Conservation (phyloP, 2,113 vertebrate species). For the Takifugu flavidus region DNA sequence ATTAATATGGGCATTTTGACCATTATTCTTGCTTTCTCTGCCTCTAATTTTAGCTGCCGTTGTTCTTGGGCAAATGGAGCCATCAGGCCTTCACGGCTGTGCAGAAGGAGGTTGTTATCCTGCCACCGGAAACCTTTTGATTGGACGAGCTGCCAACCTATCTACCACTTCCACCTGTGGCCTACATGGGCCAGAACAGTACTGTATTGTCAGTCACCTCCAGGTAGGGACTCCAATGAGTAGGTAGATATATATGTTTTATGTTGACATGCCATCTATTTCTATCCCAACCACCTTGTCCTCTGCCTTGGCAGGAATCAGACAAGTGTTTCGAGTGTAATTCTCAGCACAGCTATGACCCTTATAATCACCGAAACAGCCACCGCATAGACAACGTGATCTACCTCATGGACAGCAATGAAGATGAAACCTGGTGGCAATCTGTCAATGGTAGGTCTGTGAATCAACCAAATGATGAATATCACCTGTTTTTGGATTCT, state of each 20-base stretch:
- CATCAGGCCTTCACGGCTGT: constrained; percentile 77
- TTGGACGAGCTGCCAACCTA: constrained; percentile 74
- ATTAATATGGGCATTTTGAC: too few relatives aligned
- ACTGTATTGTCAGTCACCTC: constrained; percentile 85
- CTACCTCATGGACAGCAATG: constrained; percentile 64
- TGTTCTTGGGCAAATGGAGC: constrained; percentile 61
- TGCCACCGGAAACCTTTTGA: constrained; percentile 82
- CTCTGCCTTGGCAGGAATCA: constrained; percentile 63
- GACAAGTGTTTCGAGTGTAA: constrained; percentile 86
- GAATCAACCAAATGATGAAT: not conserved
- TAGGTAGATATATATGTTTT: constrained; percentile 1
- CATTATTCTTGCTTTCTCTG: not conserved
- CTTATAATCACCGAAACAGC: constrained; percentile 63
- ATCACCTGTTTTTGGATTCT: not conserved
- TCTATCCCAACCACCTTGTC: constrained; percentile 12
- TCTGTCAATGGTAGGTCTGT: constrained; percentile 79
- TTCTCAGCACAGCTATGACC: constrained; percentile 63
- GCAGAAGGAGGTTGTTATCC: constrained; percentile 77
- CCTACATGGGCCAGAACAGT: constrained; percentile 67
- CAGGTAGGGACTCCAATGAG: constrained; percentile 62
- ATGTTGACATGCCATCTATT: not conserved
- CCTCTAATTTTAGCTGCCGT: constrained; percentile 25
- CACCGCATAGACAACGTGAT: constrained; percentile 84
- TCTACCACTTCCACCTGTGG: constrained; percentile 80
- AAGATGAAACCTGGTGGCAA: constrained; percentile 84